Evolutionary conservation across 2,888 invertebrate species (phyloP), one percentile per base, ranked within the genome.

Genomic region (Pelosia muscerda): DNA sequence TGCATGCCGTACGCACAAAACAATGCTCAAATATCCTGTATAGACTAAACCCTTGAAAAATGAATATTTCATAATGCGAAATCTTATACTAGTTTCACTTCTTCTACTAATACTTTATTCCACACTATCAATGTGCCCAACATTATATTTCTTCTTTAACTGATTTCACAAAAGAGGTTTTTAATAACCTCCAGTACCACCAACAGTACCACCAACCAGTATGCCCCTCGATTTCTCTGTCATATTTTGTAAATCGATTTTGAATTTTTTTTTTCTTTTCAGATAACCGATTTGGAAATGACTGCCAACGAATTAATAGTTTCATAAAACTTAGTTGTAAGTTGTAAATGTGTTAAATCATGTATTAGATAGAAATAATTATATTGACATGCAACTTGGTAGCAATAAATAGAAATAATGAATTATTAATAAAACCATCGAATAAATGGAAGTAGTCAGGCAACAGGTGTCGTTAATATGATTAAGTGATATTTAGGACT

Each of bases 271-370:
- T 74, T 69, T 73, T 74, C 67, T 60, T 87, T 85, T 69, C 88
- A 89, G 89, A 85, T 87, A 26, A 79, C 81, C 58, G 83, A 84
- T 57, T 72, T 88, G 75, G 85, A 79, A 58, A 82, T 86, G 28
- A 78, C 75, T 67, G 61, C 79, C 62, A 81, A 71, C 62, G 86
- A 88, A 81, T 74, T 90, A 69, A 84, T 88, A 75, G 81, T 85
- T 76, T 80, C 87, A 71, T 88, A 82, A 78, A 56, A 28, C 63
- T 54, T 61, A 53, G 66, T 42, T 62, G 34, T 73, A 65, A 69
- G 28, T 42, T 66, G 59, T 63, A 67, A 34, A 61, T 53, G 26
- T 61, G 56, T 66, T 65, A 56, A 59, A 59, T 65, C 38, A 38
- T 55, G 63, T 55, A 31, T 63, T 54, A 54, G 28, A 49, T 53